phyloP scores from a whole-genome alignment of 2,888 invertebrate species.

The Taenaris catops region DNA sequence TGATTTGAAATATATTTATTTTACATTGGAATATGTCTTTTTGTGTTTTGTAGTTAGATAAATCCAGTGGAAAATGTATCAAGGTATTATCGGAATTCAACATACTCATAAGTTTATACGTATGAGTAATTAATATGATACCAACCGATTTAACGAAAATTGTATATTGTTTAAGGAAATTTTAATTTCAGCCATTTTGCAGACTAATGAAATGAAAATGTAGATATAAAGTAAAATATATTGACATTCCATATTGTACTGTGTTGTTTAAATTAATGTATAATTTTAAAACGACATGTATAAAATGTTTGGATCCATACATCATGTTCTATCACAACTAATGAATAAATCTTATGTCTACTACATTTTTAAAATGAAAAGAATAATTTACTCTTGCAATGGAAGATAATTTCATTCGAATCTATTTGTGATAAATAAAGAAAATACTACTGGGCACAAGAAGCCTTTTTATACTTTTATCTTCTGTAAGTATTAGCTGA shows the following conservation, averaged over 20 bases:
- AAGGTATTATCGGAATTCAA: slow-evolving; percentile 45
- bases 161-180: slow-evolving; percentile 69
- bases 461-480: not conserved
- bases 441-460: not conserved
- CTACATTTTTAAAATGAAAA: slow-evolving; percentile 7
- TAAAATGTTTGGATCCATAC: slow-evolving; percentile 19
- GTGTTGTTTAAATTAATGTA: slow-evolving; percentile 68
- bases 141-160: slow-evolving; percentile 48
- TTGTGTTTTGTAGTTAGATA: slow-evolving; percentile 76
- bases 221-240: slow-evolving; percentile 78
- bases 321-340: slow-evolving; percentile 13
- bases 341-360: slow-evolving; percentile 23
- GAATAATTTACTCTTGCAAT: not conserved
- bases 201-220: slow-evolving; percentile 70
- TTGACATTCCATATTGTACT: slow-evolving; percentile 77
- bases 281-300: slow-evolving; percentile 24
- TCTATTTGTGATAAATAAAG: slow-evolving; percentile 6
- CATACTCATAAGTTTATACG: slow-evolving; percentile 45
- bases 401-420: slow-evolving; percentile 1
- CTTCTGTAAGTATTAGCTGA: slow-evolving; percentile 4
- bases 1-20: slow-evolving; percentile 80
- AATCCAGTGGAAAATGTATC: slow-evolving; percentile 63
- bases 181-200: slow-evolving; percentile 67
- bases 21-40: slow-evolving; percentile 75
- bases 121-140: slow-evolving; percentile 38